Evolutionary conservation across 2,797 vertebrate species (phyloP).

Genomic region (Cryptoprocta ferox): DNA sequence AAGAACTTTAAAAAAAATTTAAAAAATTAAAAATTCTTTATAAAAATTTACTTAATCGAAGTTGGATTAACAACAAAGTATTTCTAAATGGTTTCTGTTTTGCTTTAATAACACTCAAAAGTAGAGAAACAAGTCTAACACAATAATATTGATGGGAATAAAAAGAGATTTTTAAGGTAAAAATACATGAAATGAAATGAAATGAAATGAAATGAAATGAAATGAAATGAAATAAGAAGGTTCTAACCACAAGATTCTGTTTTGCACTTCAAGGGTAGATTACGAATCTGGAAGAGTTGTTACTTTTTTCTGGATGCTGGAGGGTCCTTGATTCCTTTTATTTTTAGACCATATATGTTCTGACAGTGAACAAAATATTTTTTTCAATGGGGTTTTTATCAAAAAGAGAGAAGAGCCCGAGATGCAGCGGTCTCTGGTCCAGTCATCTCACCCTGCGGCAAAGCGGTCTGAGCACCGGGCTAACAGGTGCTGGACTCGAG

Average conservation of each 20-base stretch:
- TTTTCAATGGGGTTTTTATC: background rate
- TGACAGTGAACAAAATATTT: background rate
- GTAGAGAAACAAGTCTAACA: background rate
- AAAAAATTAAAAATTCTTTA: background rate
- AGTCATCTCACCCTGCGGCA: background rate
- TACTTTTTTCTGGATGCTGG: background rate
- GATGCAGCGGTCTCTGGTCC: background rate
- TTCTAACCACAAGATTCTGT: background rate
- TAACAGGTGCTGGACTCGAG: background rate
- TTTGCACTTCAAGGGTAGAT: slow-evolving; percentile 18
- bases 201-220: no score
- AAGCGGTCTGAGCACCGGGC: background rate
- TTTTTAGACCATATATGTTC: background rate
- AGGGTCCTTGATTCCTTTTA: background rate
- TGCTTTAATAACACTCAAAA: background rate
- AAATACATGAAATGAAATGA: background rate
- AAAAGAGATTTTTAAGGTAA: background rate
- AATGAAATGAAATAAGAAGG: background rate
- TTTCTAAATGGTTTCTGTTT: slow-evolving; percentile 22
- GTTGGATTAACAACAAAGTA: background rate
- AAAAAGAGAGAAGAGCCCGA: background rate
- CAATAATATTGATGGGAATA: background rate
- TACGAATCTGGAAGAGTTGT: background rate
- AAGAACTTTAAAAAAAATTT: background rate
- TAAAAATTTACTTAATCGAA: background rate